These are phyloP conservation scores for Tenualosa thibaudeaui DNA, from an alignment of 2,797 vertebrate species.

Conservation along the genomic window DNA sequence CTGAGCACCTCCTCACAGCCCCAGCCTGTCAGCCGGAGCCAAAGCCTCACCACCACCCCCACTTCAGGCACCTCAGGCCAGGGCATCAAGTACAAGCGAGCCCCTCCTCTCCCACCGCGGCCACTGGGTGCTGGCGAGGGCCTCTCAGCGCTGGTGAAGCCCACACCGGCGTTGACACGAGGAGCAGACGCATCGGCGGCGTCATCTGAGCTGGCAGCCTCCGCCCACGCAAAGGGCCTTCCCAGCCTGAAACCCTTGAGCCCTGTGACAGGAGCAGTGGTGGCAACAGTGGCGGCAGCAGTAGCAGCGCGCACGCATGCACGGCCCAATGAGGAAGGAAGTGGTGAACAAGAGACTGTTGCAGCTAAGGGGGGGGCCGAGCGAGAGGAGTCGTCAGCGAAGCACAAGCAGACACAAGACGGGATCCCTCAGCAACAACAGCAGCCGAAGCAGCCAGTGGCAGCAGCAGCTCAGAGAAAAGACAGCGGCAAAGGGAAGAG, in stretches of 20 bases:
- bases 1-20: slow-evolving; percentile 40
- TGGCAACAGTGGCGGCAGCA: background rate
- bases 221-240: slow-evolving; percentile 20
- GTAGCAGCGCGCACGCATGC: background rate
- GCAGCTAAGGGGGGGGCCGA: background rate
- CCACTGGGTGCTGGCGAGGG: slow-evolving; percentile 62
- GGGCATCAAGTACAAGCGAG: slow-evolving; percentile 64
- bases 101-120: slow-evolving; percentile 69
- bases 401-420: background rate
- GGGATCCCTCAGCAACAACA: background rate
- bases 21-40: slow-evolving; percentile 58
- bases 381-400: background rate
- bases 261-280: background rate
- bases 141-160: slow-evolving; percentile 46
- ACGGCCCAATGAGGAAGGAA: slow-evolving; percentile 51
- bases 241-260: background rate
- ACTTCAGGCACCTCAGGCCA: slow-evolving; percentile 6
- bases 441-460: slow-evolving; percentile 14
- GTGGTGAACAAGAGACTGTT: background rate
- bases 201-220: background rate
- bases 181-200: slow-evolving; percentile 22
- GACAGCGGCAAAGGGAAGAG: background rate
- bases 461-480: slow-evolving; percentile 21
- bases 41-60: slow-evolving; percentile 43
- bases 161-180: slow-evolving; percentile 40